A percentile compares a stretch with the other conserved stretches of the same genome.
Conservation (phyloP, 2,113 vertebrate species). For the Myiozetetes cayanensis region DNA sequence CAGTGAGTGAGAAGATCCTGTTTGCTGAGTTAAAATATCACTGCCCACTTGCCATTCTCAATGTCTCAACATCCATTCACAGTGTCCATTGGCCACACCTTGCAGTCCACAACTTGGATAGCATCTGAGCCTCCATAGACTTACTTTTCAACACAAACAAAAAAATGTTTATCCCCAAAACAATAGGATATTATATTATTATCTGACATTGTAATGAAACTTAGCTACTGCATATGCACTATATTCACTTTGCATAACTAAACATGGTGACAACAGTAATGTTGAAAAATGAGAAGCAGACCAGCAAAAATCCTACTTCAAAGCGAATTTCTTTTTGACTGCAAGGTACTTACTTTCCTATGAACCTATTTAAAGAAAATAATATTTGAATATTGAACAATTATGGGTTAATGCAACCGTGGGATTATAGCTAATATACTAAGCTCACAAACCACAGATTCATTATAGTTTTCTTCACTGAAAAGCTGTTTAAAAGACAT, state of each 20-base stretch:
- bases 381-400: neutral
- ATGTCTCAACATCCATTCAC: neutral
- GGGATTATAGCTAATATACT: neutral
- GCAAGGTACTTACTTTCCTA: neutral
- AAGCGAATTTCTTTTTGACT: neutral
- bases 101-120: neutral
- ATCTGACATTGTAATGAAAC: neutral
- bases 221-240: accelerated
- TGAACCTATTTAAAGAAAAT: neutral
- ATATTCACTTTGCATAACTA: neutral
- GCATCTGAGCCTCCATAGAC: neutral
- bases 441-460: neutral
- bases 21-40: neutral
- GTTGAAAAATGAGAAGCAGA: neutral
- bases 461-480: neutral
- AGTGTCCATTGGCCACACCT: neutral
- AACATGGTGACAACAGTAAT: neutral
- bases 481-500: neutral
- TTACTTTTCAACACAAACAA: neutral
- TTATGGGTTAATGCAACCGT: neutral
- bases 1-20: neutral
- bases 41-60: neutral
- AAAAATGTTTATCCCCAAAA: neutral
- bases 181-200: neutral
- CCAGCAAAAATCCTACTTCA: neutral